Base-by-base conservation (phyloP, 2,888 invertebrate genomes). In the Rhagium mordax region DNA sequence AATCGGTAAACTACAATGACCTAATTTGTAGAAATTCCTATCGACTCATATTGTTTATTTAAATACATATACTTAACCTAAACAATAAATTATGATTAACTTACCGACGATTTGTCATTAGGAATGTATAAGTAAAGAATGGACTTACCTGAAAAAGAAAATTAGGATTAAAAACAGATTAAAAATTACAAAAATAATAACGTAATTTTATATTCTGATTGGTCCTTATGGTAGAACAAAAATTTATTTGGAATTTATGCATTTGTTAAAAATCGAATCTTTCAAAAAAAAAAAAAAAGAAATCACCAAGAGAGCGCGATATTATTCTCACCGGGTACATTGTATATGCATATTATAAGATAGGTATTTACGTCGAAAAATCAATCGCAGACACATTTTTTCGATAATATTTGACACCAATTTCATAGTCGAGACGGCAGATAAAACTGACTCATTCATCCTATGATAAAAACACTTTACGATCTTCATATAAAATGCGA, bases 121-220 rank as follows among this genome's bases (percentile, higher is more conserved):
- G 24, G 33, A 16, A 29, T 24, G 24, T 33, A 59, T 33, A 33
- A 5, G 7, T 29, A 33, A 59, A 29, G 33, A n/a, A n/a, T 10
- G 29, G 33, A 59, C 59, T 59, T 59, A 59, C 59, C 59, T 59
- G 59, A 41, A 59, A 59, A 59, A 59, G n/a, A 59, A 59, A 59
- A 21, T 7, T 33, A 29, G 4, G 21, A 21, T 24, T 24, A 24
- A 24, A n/a, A n/a, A n/a, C n/a, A n/a, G n/a, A n/a, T n/a, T n/a
- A n/a, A n/a, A n/a, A n/a, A n/a, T n/a, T n/a, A n/a, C n/a, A n/a
- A n/a, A n/a, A n/a, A n/a, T n/a, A n/a, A n/a, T n/a, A n/a, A n/a
- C n/a, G n/a, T n/a, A n/a, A n/a, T n/a, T n/a, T n/a, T n/a, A n/a
- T n/a, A n/a, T n/a, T n/a, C n/a, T n/a, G n/a, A n/a, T n/a, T n/a